phyloP scores from a whole-genome alignment of 2,888 invertebrate species.

The Syrphus vitripennis region DNA sequence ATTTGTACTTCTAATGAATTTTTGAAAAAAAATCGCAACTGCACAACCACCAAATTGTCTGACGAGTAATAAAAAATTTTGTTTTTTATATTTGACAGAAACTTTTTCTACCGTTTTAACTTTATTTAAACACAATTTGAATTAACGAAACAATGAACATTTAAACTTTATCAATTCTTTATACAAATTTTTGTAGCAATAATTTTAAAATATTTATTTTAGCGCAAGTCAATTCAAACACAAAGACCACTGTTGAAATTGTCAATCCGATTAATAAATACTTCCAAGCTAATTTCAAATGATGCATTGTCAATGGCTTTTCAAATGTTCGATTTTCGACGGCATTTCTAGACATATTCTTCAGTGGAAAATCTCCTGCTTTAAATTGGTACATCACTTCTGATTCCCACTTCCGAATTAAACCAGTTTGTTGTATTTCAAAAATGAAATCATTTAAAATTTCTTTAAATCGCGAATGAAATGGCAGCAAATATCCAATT shows the following conservation, averaged over 20 bases:
- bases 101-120: too few species aligned
- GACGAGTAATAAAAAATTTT: too few species aligned
- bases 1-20: too few species aligned
- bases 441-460: neutral
- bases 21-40: too few species aligned
- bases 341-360: neutral
- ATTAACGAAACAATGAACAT: too few species aligned
- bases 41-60: too few species aligned
- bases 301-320: neutral
- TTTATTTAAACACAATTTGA: too few species aligned
- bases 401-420: neutral
- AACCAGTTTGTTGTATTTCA: neutral
- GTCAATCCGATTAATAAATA: neutral
- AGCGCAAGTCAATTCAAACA: neutral
- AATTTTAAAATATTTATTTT: too few species aligned
- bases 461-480: neutral
- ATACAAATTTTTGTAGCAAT: too few species aligned
- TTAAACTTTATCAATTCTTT: too few species aligned
- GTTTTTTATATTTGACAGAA: too few species aligned
- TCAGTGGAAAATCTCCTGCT: neutral
- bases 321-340: neutral
- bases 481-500: neutral
- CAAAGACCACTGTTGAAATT: neutral
- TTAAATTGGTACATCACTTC: neutral
- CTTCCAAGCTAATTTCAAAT: neutral